Evolutionary conservation across 2,113 vertebrate genomes (phyloP), one percentile per base, ranked within the genome.

Genomic region (Cottus gobio): DNA sequence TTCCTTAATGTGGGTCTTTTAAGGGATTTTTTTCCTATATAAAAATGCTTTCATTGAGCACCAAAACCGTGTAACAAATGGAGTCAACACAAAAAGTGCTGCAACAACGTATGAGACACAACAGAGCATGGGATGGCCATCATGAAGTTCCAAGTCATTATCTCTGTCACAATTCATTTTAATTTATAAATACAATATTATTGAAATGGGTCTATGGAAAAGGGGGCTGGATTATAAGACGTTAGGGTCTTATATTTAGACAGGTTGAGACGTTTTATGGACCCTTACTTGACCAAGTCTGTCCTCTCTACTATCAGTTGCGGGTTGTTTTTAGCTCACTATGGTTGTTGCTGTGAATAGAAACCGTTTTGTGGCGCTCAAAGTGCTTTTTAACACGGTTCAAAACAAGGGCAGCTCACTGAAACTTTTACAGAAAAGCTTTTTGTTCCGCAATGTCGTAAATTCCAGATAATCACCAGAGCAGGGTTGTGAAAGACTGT

Each of bases 401-500:
- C 13, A 48, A 34, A 61, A 65, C 0, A 1, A 77, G 31, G 34
- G 0, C 37, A 52, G 3, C 22, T 15, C 12, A 46, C 9, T 42
- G 67, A 70, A 76, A 86, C 30, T 54, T 2, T 9, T 9, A 39
- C 8, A 20, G 13, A 24, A 50, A 44, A 24, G 3, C 1, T 36
- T 64, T 74, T 56, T 2, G 4, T 56, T 80, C 63, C 71, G 64
- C 31, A 78, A 63, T 0, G 4, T 1, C 8, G 57, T 64, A 20
- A 88, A 58, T 76, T 89, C 81, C 77, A 65, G 46, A 34, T 31
- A 54, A 78, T 62, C 16, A 26, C 13, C 12, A 11, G 42, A 58
- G 36, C 13, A 13, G 12, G 30, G 6, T 52, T 79, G 52, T 56
- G 70, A 81, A 77, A 80, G 56, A 60, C 62, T 64, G 44, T n/a